Evolutionary conservation across 2,888 invertebrate species (phyloP).

Genomic region (Noctua pronuba): DNA sequence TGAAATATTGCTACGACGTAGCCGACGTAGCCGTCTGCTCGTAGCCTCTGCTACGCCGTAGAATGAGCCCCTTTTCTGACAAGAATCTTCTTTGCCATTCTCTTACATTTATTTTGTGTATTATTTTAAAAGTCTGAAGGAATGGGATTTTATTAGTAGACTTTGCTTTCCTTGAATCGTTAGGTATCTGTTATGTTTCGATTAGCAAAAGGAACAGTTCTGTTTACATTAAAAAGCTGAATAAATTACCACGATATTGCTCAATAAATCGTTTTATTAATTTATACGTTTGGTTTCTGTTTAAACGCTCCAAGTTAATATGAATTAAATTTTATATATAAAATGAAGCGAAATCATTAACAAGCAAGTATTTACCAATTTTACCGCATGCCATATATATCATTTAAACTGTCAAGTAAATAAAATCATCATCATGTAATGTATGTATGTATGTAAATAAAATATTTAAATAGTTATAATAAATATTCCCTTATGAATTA

Average conservation of each 20-base stretch:
- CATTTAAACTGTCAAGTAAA: neutral
- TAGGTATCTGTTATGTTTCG: neutral
- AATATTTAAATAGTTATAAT: neutral
- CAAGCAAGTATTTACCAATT: neutral
- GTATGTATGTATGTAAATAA: neutral
- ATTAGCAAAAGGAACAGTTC: neutral
- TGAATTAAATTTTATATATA: neutral
- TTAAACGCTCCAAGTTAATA: neutral
- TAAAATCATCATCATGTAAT: no score
- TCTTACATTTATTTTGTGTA: neutral
- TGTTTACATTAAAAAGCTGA: constrained; percentile 10
- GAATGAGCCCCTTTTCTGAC: constrained; percentile 7
- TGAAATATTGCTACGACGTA: constrained; percentile 24
- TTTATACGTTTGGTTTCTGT: neutral
- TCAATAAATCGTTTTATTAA: neutral
- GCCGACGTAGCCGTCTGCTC: neutral
- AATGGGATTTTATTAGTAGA: neutral
- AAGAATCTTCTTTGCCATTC: neutral
- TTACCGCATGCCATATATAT: neutral
- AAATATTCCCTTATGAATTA: neutral
- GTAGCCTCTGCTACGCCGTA: constrained; percentile 25
- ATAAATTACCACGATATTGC: neutral
- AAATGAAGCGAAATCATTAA: neutral
- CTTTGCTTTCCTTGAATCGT: neutral
- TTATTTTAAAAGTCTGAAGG: neutral